These are phyloP conservation scores for Lepidochrysops patricia DNA, from an alignment of 2,888 invertebrate species.

Conservation along the genomic window DNA sequence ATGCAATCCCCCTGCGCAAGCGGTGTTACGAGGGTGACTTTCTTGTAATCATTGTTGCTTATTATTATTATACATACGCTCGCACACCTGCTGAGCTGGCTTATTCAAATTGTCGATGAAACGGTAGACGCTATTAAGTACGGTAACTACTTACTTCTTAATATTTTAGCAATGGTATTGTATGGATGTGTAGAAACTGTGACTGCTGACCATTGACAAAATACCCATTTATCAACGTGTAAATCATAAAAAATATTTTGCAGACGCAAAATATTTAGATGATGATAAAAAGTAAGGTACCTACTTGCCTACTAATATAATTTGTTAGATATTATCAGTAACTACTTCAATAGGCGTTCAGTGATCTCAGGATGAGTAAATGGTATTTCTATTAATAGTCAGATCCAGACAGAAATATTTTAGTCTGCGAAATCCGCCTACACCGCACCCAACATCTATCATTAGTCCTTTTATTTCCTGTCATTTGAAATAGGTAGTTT, in stretches of 20 bases:
- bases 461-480: constrained; percentile 12
- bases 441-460: constrained; percentile 14
- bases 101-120: background rate
- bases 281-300: background rate
- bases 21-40: constrained; percentile 8
- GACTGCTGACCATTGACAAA: too few species aligned
- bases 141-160: too few species aligned
- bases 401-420: constrained; percentile 17
- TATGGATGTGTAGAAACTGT: too few species aligned
- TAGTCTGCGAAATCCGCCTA: constrained; percentile 17
- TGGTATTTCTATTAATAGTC: constrained; percentile 9
- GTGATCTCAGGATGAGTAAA: background rate
- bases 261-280: too few species aligned
- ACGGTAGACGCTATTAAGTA: too few species aligned
- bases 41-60: background rate
- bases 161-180: too few species aligned
- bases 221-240: too few species aligned
- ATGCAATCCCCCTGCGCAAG: constrained; percentile 26
- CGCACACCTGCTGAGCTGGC: constrained; percentile 15
- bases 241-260: too few species aligned
- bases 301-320: background rate
- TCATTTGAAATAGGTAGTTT: constrained; percentile 3
- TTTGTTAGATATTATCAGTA: background rate
- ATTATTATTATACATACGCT: constrained; percentile 18
- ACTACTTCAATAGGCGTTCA: constrained; percentile 4